Percentiles rank a stretch among this genome's conserved stretches.
These are phyloP conservation scores for Orchestes rusci DNA, from an alignment of 2,888 invertebrate genomes.

Conservation along the genomic window DNA sequence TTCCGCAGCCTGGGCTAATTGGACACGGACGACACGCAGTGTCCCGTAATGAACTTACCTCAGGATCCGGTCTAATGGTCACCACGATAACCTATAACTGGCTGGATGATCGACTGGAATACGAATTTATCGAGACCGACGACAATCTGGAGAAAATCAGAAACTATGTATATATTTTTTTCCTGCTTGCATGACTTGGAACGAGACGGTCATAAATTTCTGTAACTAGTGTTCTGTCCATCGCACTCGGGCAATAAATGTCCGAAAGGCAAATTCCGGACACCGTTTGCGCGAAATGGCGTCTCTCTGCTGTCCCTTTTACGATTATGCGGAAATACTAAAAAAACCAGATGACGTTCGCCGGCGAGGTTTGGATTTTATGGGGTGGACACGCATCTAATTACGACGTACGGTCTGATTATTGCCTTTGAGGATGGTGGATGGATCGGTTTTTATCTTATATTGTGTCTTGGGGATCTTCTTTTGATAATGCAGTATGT, in stretches of 20 bases:
- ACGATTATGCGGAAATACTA: constrained; percentile 56
- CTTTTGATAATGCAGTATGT: too few species aligned
- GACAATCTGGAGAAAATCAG: too few species aligned
- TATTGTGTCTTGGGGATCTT: too few species aligned
- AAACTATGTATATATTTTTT: too few species aligned
- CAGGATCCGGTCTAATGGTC: constrained; percentile 31
- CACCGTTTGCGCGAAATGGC: constrained; percentile 46
- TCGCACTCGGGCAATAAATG: constrained; percentile 40
- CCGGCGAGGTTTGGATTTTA: constrained; percentile 39
- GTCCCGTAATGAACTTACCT: constrained; percentile 39
- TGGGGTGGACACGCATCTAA: constrained; percentile 42
- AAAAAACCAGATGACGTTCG: constrained; percentile 58
- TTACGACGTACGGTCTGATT: constrained; percentile 35
- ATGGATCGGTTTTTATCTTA: constrained; percentile 20
- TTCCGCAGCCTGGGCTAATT: constrained; percentile 54
- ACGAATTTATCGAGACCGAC: too few species aligned
- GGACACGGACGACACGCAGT: constrained; percentile 45
- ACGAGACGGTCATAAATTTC: constrained; percentile 19
- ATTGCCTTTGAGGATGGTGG: too few species aligned
- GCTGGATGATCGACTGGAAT: too few species aligned
- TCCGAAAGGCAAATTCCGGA: constrained; percentile 45
- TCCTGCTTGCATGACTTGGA: too few species aligned
- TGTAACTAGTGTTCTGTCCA: constrained; percentile 21
- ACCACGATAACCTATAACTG: too few species aligned
- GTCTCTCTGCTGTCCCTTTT: constrained; percentile 47